Evolutionary conservation across 2,797 vertebrate species (phyloP).

Genomic region (Apogon hyalosoma): DNA sequence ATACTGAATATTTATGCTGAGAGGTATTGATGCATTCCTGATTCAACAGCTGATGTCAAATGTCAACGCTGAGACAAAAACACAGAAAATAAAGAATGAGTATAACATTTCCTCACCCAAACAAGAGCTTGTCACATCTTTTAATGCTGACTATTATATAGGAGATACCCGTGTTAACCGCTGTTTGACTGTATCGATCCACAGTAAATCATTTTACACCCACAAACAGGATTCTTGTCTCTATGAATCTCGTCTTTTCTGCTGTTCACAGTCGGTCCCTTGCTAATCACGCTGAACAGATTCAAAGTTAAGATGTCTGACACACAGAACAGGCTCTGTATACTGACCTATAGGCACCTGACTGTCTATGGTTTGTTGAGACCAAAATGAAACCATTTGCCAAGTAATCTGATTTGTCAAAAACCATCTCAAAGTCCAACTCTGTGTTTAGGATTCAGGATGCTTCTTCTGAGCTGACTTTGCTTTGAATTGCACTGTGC

Average conservation of each 20-base stretch:
- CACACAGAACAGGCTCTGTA: neutral
- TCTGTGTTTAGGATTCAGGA: constrained; percentile 28
- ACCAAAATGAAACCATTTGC: constrained; percentile 7
- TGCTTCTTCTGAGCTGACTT: constrained; percentile 20
- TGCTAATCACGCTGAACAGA: constrained; percentile 4
- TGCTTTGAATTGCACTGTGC: constrained; percentile 39
- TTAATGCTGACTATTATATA: neutral
- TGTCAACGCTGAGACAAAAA: constrained; percentile 91
- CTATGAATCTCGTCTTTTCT: neutral
- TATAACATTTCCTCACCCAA: neutral
- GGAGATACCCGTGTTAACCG: neutral
- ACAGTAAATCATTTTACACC: neutral
- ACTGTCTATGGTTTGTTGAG: constrained; percentile 2
- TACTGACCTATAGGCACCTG: neutral
- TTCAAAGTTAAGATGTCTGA: constrained; percentile 1
- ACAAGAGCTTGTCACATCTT: neutral
- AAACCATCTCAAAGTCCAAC: constrained; percentile 22
- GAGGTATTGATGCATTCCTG: constrained; percentile 77
- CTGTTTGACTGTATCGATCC: constrained; percentile 14
- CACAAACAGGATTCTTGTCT: neutral
- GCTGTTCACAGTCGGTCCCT: neutral
- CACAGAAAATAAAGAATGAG: neutral
- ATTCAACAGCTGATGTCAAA: constrained; percentile 91
- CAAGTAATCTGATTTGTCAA: constrained; percentile 28
- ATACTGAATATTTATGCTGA: neutral